These are phyloP conservation scores for Oxygymnocypris stewartii DNA, from an alignment of 2,113 vertebrate species.

Conservation along the genomic window DNA sequence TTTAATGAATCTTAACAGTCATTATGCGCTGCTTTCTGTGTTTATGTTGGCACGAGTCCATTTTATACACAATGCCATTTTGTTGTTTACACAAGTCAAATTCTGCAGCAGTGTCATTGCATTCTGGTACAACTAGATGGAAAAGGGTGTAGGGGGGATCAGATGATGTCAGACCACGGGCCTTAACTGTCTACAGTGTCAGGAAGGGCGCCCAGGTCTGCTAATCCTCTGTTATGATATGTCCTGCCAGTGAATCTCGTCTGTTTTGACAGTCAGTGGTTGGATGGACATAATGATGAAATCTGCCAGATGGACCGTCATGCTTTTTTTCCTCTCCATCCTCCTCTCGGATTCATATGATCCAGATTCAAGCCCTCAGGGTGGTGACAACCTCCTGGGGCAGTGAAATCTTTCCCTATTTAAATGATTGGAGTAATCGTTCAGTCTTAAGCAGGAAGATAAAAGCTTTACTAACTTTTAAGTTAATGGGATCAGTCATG, in stretches of 20 bases:
- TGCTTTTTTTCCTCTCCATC: conserved; percentile 39
- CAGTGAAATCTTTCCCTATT: neutral
- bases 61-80: neutral
- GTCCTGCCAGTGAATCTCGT: conserved; percentile 54
- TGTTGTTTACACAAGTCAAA: neutral
- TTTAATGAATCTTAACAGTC: neutral
- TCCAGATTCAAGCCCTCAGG: neutral
- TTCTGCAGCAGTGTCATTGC: neutral
- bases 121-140: neutral
- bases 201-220: conserved; percentile 62
- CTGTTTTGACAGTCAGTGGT: conserved; percentile 56
- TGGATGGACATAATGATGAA: conserved; percentile 61
- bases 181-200: conserved; percentile 70
- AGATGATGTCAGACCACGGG: conserved; percentile 67
- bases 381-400: conserved; percentile 18
- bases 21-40: neutral
- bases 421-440: conserved; percentile 65
- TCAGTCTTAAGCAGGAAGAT: conserved; percentile 59
- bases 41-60: conserved; percentile 13
- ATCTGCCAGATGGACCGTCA: conserved; percentile 62
- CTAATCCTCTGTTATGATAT: conserved; percentile 68
- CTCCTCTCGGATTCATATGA: neutral
- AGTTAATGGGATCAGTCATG: conserved; percentile 4
- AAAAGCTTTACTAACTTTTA: conserved; percentile 48
- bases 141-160: conserved; percentile 66